phyloP scores from a whole-genome alignment of 2,113 vertebrate genomes.

The Monopterus albus region DNA sequence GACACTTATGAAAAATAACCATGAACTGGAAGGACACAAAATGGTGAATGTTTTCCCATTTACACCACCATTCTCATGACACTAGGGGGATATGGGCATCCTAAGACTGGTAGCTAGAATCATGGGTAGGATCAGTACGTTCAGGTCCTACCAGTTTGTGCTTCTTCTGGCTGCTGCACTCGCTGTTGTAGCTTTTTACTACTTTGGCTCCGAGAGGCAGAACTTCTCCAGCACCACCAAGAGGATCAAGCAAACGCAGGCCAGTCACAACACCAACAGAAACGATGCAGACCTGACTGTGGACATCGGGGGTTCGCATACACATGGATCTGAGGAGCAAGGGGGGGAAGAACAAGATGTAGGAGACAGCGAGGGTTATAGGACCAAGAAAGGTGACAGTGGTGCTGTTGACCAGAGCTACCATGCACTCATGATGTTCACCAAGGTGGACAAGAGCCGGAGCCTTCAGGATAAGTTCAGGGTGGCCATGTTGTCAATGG shows the following conservation, averaged over 20 bases:
- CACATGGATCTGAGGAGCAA: slow-evolving; percentile 43
- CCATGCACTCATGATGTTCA: slow-evolving; percentile 94
- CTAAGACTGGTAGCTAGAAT: slow-evolving; percentile 65
- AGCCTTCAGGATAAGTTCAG: slow-evolving; percentile 85
- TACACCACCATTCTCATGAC: slow-evolving; percentile 43
- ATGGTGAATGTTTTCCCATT: slow-evolving; percentile 33
- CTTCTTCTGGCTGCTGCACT: slow-evolving; percentile 87
- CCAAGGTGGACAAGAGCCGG: slow-evolving; percentile 88
- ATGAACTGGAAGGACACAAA: not conserved
- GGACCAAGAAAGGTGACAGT: not conserved
- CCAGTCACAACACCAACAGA: slow-evolving; percentile 77
- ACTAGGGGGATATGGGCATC: slow-evolving; percentile 71
- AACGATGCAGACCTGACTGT: slow-evolving; percentile 78
- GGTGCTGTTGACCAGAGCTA: slow-evolving; percentile 65
- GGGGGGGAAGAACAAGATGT: slow-evolving; percentile 1
- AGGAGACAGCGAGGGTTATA: not conserved
- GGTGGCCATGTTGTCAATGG: slow-evolving; percentile 84
- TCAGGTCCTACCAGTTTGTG: slow-evolving; percentile 82
- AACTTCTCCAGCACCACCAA: slow-evolving; percentile 94
- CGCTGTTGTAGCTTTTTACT: slow-evolving; percentile 92
- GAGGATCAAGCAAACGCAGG: slow-evolving; percentile 86
- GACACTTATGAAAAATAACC: not conserved
- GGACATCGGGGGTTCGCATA: slow-evolving; percentile 63
- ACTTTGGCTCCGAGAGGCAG: slow-evolving; percentile 89
- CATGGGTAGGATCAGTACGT: slow-evolving; percentile 80